phyloP scores from a whole-genome alignment of 2,797 vertebrate genomes.

The Amblyraja radiata region DNA sequence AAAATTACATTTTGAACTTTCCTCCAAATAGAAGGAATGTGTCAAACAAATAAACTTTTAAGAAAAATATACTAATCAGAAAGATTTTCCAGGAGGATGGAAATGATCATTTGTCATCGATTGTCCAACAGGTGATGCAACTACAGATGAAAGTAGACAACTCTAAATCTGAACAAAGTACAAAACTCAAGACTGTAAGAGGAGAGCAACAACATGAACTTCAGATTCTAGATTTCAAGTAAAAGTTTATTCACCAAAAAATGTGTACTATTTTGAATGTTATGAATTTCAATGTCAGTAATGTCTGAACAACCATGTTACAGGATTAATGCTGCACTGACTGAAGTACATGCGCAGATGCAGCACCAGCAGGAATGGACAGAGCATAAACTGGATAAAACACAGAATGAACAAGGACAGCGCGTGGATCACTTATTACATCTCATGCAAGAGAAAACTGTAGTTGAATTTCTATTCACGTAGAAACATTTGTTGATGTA shows the following conservation, averaged over 20 bases:
- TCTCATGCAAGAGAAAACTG: conserved; percentile 56
- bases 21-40: background rate
- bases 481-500: background rate
- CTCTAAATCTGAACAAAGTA: conserved; percentile 54
- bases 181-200: conserved; percentile 53
- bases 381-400: conserved; percentile 53
- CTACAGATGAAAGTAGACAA: conserved; percentile 60
- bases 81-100: background rate
- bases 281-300: background rate
- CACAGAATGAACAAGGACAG: conserved; percentile 49
- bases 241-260: conserved; percentile 41
- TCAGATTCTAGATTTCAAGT: conserved; percentile 66
- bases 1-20: too few species aligned
- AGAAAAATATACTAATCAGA: background rate
- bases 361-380: conserved; percentile 57
- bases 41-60: background rate
- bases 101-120: conserved; percentile 35
- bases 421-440: conserved; percentile 49
- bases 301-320: conserved; percentile 15
- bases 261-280: background rate
- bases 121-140: conserved; percentile 56
- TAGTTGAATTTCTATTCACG: conserved; percentile 41
- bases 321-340: conserved; percentile 58
- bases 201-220: conserved; percentile 61
- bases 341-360: conserved; percentile 54